Percentiles rank a stretch among this genome's conserved stretches.
phyloP scores from a whole-genome alignment of 2,888 invertebrate genomes.

The Drosophila melanosoma region DNA sequence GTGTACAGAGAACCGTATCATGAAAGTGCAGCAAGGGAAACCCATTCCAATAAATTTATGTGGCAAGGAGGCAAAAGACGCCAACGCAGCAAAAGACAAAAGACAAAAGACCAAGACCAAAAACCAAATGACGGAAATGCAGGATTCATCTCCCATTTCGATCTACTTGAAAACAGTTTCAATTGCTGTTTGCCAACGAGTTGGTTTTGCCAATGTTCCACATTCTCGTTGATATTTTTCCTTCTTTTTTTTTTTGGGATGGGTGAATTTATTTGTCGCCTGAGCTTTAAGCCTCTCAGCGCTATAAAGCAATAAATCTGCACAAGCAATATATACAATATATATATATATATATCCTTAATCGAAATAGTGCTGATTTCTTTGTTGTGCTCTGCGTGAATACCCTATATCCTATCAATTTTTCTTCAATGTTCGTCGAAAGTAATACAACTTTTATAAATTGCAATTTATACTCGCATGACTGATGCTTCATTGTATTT shows the following conservation, averaged over 20 bases:
- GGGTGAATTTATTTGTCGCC: slow-evolving; percentile 28
- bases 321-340: not conserved
- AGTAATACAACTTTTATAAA: not conserved
- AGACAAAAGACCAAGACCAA: slow-evolving; percentile 50
- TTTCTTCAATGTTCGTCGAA: not conserved
- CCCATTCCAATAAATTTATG: slow-evolving; percentile 57
- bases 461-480: too few species aligned
- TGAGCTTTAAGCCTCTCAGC: slow-evolving; percentile 30
- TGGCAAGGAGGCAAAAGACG: slow-evolving; percentile 26
- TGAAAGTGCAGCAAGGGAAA: slow-evolving; percentile 40
- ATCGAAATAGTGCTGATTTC: not conserved
- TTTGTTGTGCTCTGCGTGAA: not conserved
- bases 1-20: slow-evolving; percentile 1
- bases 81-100: slow-evolving; percentile 61
- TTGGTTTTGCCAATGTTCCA: slow-evolving; percentile 47
- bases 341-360: not conserved
- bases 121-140: slow-evolving; percentile 54
- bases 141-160: slow-evolving; percentile 48
- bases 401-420: not conserved
- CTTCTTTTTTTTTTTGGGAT: slow-evolving; percentile 20
- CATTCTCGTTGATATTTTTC: slow-evolving; percentile 4
- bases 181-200: slow-evolving; percentile 44
- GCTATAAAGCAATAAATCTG: slow-evolving; percentile 70
- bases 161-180: slow-evolving; percentile 51
- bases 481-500: too few species aligned